Base-by-base conservation (phyloP, 2,113 vertebrate species). In the Muscicapa adusta region DNA sequence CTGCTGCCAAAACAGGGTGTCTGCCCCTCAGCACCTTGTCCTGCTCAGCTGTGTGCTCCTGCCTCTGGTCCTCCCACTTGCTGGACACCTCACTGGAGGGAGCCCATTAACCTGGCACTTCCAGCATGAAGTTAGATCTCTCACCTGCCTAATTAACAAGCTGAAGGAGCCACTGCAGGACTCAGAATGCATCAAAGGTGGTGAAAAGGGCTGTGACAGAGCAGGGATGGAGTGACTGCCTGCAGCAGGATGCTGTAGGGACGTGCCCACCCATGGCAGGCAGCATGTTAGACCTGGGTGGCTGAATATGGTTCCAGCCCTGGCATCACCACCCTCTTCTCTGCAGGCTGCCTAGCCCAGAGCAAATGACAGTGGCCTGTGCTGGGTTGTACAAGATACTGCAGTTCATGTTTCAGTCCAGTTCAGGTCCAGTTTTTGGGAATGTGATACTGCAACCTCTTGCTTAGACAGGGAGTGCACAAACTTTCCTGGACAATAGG, bases 311-410 rank as follows among this genome's bases (percentile, higher is more conserved):
- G 65, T 89, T 8, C 5, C 29, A 80, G 6, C 10, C 4, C 31
- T 31, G 40, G 28, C 5, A 25, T 33, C 58, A 79, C 18, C 42
- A 16, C 10, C 18, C 14, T 50, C 45, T 66, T 71, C n/a, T 62
- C 17, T 85, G 47, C 28, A 71, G 65, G 56, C 38, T 88, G 70
- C n/a, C 61, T 43, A 71, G 34, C 29, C 14, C 31, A 63, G 19
- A 51, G 47, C 19, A 88, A n/a, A 5, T n/a, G 31, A 18, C 0
- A 4, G 31, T 53, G 54, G 45, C 0, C 1, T 56, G 0, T 43
- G 13, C n/a, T 66, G 77, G 43, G 31, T 24, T 65, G n/a, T 62
- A 36, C 14, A 57, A 48, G 51, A 23, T 5, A n/a, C 28, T 74
- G 62, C 57, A 47, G 20, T 25, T 85, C 25, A 22, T n/a, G 8